Evolutionary conservation across 2,888 invertebrate genomes (phyloP), one percentile per base, ranked within the genome.

Genomic region (Unio pictorum): DNA sequence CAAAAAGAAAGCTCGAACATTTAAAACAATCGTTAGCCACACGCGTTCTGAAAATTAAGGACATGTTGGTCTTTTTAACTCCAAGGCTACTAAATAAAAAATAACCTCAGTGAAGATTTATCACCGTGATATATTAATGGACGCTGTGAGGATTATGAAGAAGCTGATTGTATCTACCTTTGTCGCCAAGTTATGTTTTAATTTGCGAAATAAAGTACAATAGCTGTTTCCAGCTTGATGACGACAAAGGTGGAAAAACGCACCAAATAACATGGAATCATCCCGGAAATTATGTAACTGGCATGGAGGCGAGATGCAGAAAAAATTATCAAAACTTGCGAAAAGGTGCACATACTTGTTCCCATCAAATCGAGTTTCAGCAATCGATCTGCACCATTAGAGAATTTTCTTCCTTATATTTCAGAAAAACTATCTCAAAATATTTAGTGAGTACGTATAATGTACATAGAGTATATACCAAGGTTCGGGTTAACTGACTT

Each of bases 261-360:
- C 64, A 72, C 30, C 68, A 68, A 66, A 64, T 61, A n/a, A 60
- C 71, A 20, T 72, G 72, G 72, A 72, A 68, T 61, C 72, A 72
- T 54, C 72, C 72, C 11, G 72, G 72, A 1, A 66, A 68, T 30
- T 68, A 72, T 54, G 66, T 72, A 34, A 61, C 72, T 5, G 72
- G 72, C 8, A 72, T 72, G 72, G 56, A 66, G 28, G 72, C 45
- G 20, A 61, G 72, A 20, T 64, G 68, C 57, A 66, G 67, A 34
- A 69, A 69, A 72, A 45, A 61, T 72, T 3, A 66, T 69, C 17
- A 57, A 55, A 20, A 72, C 68, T 1, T 72, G 72, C 63, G 72
- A 72, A 60, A 23, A 68, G 45, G 30, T 72, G 28, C n/a, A 45
- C 45, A 45, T 45, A 45, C 15, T 45, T 45, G 45, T 3, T 15